phyloP scores from a whole-genome alignment of 2,888 invertebrate genomes.

The Octonoba sinensis region DNA sequence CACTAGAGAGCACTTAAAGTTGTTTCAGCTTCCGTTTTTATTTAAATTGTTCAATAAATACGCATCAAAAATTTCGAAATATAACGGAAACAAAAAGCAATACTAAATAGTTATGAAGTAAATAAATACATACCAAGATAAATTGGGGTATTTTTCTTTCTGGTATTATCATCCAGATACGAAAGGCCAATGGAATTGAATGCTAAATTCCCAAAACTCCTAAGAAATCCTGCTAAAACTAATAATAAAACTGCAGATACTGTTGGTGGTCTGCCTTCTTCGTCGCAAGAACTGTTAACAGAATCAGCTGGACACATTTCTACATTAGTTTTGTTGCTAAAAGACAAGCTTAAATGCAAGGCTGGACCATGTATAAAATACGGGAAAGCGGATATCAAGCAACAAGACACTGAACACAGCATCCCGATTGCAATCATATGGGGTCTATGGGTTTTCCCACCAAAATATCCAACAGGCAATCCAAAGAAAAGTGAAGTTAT shows the following conservation, averaged over 20 bases:
- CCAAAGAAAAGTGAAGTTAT: constrained; percentile 37
- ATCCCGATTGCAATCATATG: constrained; percentile 46
- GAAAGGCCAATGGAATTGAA: constrained; percentile 64
- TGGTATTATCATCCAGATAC: constrained; percentile 65
- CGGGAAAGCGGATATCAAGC: constrained; percentile 59
- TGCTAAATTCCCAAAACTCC: constrained; percentile 65
- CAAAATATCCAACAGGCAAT: constrained; percentile 63
- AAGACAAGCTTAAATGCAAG: constrained; percentile 53
- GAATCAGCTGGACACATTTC: constrained; percentile 1
- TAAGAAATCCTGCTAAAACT: constrained; percentile 64
- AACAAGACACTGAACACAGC: constrained; percentile 43
- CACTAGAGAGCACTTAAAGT: too few species aligned
- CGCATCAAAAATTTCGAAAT: too few species aligned
- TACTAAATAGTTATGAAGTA: too few species aligned
- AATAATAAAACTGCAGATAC: constrained; percentile 56
- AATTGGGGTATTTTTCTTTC: constrained; percentile 64
- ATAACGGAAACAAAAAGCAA: too few species aligned
- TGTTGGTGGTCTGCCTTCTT: neutral
- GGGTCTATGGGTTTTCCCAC: constrained; percentile 55
- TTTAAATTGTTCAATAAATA: too few species aligned
- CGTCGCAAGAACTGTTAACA: constrained; percentile 17
- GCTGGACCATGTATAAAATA: constrained; percentile 65
- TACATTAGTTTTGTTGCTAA: neutral
- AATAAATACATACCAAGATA: constrained; percentile 64
- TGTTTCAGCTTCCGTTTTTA: too few species aligned